A percentile compares a stretch with the other conserved stretches of the same genome.
Evolutionary conservation across 1,140 invertebrate genomes (phyloP).

Genomic region (Diorhabda elongata): DNA sequence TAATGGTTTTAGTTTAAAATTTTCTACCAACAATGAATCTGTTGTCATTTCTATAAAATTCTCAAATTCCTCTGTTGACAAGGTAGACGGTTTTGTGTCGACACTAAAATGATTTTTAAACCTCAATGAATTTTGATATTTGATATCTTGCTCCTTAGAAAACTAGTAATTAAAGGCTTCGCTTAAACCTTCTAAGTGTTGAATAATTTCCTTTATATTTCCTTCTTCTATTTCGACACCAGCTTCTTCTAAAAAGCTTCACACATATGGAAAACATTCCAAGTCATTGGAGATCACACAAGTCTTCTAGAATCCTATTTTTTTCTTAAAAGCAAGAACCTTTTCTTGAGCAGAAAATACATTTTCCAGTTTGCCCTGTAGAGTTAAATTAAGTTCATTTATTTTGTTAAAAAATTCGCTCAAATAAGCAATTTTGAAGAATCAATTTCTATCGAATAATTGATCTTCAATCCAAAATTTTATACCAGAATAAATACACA

Average conservation of each 20-base stretch:
- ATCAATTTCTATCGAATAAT: constrained; percentile 5
- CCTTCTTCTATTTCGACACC: neutral
- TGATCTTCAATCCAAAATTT: neutral
- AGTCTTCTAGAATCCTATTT: neutral
- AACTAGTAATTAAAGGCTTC: neutral
- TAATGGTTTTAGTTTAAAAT: too few relatives aligned
- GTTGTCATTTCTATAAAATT: neutral
- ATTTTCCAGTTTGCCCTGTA: neutral
- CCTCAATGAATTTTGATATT: too few relatives aligned
- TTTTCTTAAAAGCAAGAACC: neutral
- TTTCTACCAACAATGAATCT: constrained; percentile 7
- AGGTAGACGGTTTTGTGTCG: neutral
- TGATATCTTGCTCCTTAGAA: neutral
- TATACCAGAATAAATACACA: too few relatives aligned
- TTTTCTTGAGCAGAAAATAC: neutral
- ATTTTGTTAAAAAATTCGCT: neutral
- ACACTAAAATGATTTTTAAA: too few relatives aligned
- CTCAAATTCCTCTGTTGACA: neutral
- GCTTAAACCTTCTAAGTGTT: neutral
- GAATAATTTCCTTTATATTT: neutral
- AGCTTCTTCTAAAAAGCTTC: neutral
- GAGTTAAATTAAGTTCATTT: neutral
- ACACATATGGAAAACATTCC: neutral
- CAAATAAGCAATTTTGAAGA: neutral
- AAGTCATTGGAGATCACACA: neutral